Conservation (phyloP, 64 coral and sea anemone species). For the Catalaphyllia jardinei region DNA sequence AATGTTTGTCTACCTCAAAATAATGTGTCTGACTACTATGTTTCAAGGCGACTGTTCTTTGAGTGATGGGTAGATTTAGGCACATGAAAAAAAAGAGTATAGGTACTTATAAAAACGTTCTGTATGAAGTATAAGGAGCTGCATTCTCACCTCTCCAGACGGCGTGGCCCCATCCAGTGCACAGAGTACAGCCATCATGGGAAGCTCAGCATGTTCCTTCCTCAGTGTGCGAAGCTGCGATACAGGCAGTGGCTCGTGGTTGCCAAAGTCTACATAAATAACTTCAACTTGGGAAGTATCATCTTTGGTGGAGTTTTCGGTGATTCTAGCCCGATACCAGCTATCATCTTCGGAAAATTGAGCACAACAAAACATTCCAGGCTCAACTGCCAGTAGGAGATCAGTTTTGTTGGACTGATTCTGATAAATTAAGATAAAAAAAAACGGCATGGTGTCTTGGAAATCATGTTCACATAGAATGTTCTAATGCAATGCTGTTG, state of each 20-base stretch:
- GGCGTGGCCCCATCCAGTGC: constrained; percentile 54
- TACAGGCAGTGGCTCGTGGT: constrained; percentile 61
- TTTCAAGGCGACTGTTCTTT: too few species aligned
- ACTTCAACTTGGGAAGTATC: constrained; percentile 41
- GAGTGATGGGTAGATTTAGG: too few species aligned
- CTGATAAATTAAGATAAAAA: background rate
- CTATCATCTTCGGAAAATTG: constrained; percentile 78
- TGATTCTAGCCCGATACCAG: constrained; percentile 84
- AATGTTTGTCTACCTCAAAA: too few species aligned
- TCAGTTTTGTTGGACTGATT: background rate
- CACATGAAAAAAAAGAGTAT: too few species aligned
- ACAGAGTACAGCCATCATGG: constrained; percentile 81
- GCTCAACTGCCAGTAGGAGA: background rate
- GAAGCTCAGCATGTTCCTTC: constrained; percentile 72
- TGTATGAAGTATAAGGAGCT: background rate
- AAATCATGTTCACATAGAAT: background rate
- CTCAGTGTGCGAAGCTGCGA: constrained; percentile 58
- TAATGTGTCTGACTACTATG: too few species aligned
- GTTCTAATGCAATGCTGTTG: too few species aligned
- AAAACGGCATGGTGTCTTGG: background rate
- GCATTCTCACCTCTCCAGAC: background rate
- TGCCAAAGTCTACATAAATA: constrained; percentile 92
- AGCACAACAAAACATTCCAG: constrained; percentile 73
- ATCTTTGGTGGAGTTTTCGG: constrained; percentile 13
- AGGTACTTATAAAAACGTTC: too few species aligned